Evolutionary conservation across 2,888 invertebrate species (phyloP), one percentile per base, ranked within the genome.

Genomic region (Synanthedon myopaeformis): DNA sequence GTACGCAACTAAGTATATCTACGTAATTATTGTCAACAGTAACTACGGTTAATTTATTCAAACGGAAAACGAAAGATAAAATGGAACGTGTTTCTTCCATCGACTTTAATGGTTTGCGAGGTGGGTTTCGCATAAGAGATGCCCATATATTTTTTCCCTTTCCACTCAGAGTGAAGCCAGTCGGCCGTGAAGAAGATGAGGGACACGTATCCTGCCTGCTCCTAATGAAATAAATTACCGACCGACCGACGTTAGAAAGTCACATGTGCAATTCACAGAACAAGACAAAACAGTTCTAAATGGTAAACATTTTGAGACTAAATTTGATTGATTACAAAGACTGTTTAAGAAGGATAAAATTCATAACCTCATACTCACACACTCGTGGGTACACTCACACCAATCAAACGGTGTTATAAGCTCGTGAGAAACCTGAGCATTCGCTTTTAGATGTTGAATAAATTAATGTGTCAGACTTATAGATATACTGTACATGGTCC

Each of bases 131-230:
- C 81, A 78, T 80, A 74, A 72, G 69, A 62, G 54, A 52, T 52
- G 49, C 53, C 61, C 59, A 60, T 56, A 67, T 61, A 73, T 80
- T 84, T 84, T 82, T 85, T 76, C 74, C 17, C 74, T 81, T 80
- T 74, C 70, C 77, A 76, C 71, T 74, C 78, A 71, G 75, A 70
- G 72, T 72, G 62, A 59, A 70, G 55, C 74, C 80, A 74, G 77
- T 85, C 73, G 84, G 67, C 79, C 84, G 74, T 85, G 80, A 82
- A 84, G 83, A 83, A 72, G 70, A 66, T 63, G 82, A 85, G 85
- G 86, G 86, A 86, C 85, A 86, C 75, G 78, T 81, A 83, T 83
- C 83, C 84, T 84, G 83, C 80, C 81, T 80, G 28, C 79, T 84
- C 84, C 81, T 82, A 83, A 85, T 82, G 80, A 84, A 85, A 81